Evolutionary conservation across 2,797 vertebrate species (phyloP).

Genomic region (Oreortyx pictus): DNA sequence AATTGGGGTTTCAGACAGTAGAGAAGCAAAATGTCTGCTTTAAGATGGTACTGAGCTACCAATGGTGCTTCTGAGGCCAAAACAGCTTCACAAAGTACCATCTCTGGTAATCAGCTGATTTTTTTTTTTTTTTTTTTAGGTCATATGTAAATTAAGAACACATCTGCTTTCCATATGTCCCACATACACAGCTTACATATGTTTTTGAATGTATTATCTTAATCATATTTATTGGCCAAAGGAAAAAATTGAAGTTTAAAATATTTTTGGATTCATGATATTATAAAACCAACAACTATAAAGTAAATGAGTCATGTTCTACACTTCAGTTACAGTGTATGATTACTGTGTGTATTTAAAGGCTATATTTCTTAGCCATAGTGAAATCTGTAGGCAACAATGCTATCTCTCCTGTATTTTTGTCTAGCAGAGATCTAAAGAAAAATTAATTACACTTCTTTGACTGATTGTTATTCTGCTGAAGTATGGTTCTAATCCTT

Average conservation of each 20-base stretch:
- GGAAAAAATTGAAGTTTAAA: constrained; percentile 72
- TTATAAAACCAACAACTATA: constrained; percentile 50
- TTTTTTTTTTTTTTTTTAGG: constrained; percentile 65
- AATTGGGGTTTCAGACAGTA: constrained; percentile 1
- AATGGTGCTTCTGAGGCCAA: constrained; percentile 47
- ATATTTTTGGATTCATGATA: constrained; percentile 60
- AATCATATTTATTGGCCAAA: constrained; percentile 94
- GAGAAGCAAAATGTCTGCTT: constrained; percentile 42
- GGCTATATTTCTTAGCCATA: constrained; percentile 24
- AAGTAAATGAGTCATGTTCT: constrained; percentile 55
- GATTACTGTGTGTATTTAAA: constrained; percentile 28
- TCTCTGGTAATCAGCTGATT: constrained; percentile 77
- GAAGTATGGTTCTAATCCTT: constrained; percentile 91
- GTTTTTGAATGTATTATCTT: constrained; percentile 90
- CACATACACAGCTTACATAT: constrained; percentile 83
- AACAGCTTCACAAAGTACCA: constrained; percentile 66
- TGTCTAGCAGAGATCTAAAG: constrained; percentile 80
- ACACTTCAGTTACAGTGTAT: constrained; percentile 45
- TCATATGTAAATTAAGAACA: constrained; percentile 79
- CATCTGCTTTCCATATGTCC: constrained; percentile 94
- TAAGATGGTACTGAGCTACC: constrained; percentile 70
- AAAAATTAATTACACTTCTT: constrained; percentile 81
- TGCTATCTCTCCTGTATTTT: constrained; percentile 71
- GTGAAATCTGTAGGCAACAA: constrained; percentile 51
- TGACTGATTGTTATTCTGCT: constrained; percentile 85